Percentiles rank a stretch among this genome's conserved stretches.
Conservation (phyloP, 2,888 invertebrate species). For the Eudemis profundana region DNA sequence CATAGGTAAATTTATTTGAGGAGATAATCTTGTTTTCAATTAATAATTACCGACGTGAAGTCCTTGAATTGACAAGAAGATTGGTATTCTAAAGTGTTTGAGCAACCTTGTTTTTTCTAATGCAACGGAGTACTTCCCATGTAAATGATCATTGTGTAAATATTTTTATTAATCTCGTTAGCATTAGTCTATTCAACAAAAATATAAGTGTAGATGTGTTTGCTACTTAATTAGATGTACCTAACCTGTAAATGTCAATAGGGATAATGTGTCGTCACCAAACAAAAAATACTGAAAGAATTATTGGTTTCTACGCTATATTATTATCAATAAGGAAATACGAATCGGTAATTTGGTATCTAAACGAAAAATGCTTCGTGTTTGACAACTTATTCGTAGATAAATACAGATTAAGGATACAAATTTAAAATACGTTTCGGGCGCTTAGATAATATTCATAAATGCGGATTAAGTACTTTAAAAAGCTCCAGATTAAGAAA, state of each 20-base stretch:
- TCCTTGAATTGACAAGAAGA: not conserved
- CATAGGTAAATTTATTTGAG: not conserved
- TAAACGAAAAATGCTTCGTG: no score
- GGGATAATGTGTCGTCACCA: not conserved
- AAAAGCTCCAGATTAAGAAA: no score
- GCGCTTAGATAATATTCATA: no score
- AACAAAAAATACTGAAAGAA: not conserved
- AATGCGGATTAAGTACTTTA: no score
- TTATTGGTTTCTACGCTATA: no score
- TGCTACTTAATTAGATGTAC: not conserved
- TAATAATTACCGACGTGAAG: not conserved
- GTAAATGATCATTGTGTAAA: not conserved
- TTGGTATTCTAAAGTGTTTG: conserved; percentile 19
- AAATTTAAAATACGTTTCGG: no score
- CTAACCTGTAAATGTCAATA: not conserved
- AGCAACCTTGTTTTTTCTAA: conserved; percentile 20
- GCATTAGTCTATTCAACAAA: not conserved
- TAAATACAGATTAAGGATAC: no score
- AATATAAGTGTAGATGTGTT: not conserved
- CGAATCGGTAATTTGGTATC: no score
- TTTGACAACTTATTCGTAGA: no score
- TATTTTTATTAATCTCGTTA: not conserved
- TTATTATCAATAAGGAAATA: no score
- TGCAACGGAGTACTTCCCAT: conserved; percentile 6
- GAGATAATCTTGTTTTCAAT: not conserved